Base-by-base conservation (phyloP, 2,113 vertebrate species). In the Muntiacus reevesi region DNA sequence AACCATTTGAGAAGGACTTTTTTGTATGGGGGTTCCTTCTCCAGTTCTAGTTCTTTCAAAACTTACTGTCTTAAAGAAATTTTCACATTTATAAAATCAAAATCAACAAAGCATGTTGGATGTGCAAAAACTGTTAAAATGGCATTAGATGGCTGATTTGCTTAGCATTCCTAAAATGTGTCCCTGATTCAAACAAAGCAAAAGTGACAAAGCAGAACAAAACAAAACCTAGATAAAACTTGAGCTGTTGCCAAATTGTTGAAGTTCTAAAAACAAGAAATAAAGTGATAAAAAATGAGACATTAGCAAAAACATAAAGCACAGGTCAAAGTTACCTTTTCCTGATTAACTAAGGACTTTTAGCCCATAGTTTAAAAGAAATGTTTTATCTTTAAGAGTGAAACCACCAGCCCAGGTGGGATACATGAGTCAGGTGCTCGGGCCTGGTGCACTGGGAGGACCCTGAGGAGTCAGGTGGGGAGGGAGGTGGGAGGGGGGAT, bases 61-160 rank as follows among this genome's bases (percentile, higher is more conserved):
- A 21, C 11, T 81, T 76, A 59, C 3, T 52, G 10, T 64, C 21
- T 85, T 93, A 57, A 55, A 88, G 6, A 45, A 83, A 55, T 60
- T 74, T 95, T 95, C 55, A 54, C 43, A 94, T 81, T 64, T 97
- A 27, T 54, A 45, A 89, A 96, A 43, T 67, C 2, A 47, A 94
- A 91, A 78, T n/a, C 1, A n/a, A 57, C 21, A 62, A 84, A 76
- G 7, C 6, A 12, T 71, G 2, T n/a, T 91, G 71, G 6, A 50
- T 94, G 23, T 94, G 8, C 10, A 92, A 36, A 82, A 95, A 52
- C n/a, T 94, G 8, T 95, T 95, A 52, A 87, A 87, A 47, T 43
- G 28, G 19, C 5, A 21, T 90, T 84, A 33, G 13, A 25, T 59
- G 43, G 50, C n/a, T 96, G 28, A 67, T 87, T 96, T 96, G 9